Conservation (phyloP, 2,797 vertebrate genomes). For the Rhodeus uyekii region DNA sequence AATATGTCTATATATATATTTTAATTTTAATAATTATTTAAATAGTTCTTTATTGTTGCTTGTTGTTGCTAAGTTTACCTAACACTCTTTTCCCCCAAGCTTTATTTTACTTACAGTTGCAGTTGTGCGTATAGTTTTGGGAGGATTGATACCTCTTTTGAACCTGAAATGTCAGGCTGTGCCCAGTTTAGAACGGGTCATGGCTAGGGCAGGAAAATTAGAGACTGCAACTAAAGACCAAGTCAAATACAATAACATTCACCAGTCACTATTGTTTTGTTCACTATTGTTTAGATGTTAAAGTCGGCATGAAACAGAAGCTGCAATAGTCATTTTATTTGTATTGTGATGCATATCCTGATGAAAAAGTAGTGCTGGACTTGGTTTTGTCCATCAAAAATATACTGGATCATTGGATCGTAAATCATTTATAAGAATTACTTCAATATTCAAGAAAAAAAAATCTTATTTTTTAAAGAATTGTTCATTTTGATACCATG, state of each 20-base stretch:
- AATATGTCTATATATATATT: too few species aligned
- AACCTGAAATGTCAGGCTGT: constrained; percentile 18
- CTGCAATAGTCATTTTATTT: background rate
- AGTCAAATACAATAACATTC: constrained; percentile 24
- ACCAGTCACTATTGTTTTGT: background rate
- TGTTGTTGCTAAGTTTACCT: background rate
- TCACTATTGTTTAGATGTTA: background rate
- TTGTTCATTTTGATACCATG: background rate
- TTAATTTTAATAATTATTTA: too few species aligned
- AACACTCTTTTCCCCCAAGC: background rate
- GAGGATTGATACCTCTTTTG: constrained; percentile 5
- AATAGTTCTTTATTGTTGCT: too few species aligned
- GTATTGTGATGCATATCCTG: too few species aligned
- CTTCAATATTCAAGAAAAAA: background rate
- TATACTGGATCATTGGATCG: too few species aligned
- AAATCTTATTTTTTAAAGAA: too few species aligned
- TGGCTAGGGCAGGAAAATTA: constrained; percentile 34
- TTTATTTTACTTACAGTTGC: background rate
- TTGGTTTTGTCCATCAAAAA: too few species aligned
- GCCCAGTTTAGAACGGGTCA: background rate
- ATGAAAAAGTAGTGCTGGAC: too few species aligned
- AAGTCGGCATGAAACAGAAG: background rate
- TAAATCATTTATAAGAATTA: background rate
- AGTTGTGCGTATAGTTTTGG: background rate
- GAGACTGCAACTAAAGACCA: constrained; percentile 37